Evolutionary conservation across 2,888 invertebrate genomes (phyloP).

Genomic region (Crepidodera aurea): DNA sequence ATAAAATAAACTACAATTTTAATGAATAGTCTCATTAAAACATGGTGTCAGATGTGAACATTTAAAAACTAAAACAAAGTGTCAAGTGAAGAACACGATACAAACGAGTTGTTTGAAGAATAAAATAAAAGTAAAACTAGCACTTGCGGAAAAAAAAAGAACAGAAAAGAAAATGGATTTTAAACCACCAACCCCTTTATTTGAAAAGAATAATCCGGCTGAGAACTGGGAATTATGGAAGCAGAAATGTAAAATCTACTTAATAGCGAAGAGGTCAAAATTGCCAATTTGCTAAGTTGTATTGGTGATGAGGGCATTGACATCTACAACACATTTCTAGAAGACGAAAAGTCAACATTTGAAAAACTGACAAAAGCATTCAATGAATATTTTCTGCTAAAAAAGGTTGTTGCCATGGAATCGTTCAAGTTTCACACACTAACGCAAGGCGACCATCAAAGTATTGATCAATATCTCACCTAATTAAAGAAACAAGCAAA

Average conservation of each 20-base stretch:
- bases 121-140: background rate
- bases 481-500: conserved; percentile 19
- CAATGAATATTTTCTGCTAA: conserved; percentile 32
- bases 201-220: background rate
- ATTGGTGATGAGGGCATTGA: background rate
- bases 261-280: background rate
- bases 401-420: conserved; percentile 26
- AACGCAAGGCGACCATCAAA: conserved; percentile 17
- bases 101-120: background rate
- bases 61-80: background rate
- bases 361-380: background rate
- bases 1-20: too few species aligned
- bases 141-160: background rate
- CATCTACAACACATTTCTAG: background rate
- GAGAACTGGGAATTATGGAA: conserved; percentile 3
- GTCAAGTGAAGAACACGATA: background rate
- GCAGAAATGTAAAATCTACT: background rate
- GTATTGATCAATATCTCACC: conserved; percentile 12
- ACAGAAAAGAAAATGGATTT: conserved; percentile 4
- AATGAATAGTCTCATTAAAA: too few species aligned
- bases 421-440: conserved; percentile 35
- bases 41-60: background rate
- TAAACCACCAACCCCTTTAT: background rate
- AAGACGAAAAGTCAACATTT: background rate
- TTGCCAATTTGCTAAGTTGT: conserved; percentile 10